Evolutionary conservation across 2,797 vertebrate species (phyloP).

Genomic region (Coregonus ussuriensis): DNA sequence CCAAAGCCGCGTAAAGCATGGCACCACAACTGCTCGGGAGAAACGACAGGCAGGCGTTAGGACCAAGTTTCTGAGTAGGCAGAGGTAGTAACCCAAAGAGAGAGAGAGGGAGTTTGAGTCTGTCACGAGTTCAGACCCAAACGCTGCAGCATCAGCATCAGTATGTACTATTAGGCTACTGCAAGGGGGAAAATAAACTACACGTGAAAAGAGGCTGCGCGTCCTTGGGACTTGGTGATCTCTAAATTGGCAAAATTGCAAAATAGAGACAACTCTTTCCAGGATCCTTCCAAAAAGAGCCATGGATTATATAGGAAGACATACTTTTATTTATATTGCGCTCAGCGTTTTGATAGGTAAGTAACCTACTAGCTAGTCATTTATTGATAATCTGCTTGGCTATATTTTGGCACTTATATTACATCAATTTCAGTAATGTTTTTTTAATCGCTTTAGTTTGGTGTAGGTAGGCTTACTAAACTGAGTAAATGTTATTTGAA

Average conservation of each 20-base stretch:
- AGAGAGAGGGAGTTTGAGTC: slow-evolving; percentile 21
- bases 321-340: slow-evolving; percentile 48
- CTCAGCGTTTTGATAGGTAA: slow-evolving; percentile 72
- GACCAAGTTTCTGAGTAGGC: slow-evolving; percentile 33
- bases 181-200: slow-evolving; percentile 50
- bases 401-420: slow-evolving; percentile 1
- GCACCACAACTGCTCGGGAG: too few relatives aligned
- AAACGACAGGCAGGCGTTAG: slow-evolving; percentile 33
- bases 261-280: slow-evolving; percentile 35
- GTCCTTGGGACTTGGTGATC: neutral
- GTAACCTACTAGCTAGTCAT: slow-evolving; percentile 25
- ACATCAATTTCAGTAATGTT: neutral
- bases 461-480: neutral
- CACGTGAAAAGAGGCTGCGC: slow-evolving; percentile 38
- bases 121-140: slow-evolving; percentile 49
- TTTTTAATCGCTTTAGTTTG: neutral
- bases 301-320: slow-evolving; percentile 70
- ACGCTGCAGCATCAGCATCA: slow-evolving; percentile 75
- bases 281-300: slow-evolving; percentile 52
- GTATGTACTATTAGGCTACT: slow-evolving; percentile 28
- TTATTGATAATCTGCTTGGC: neutral
- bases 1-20: too few relatives aligned
- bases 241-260: slow-evolving; percentile 24
- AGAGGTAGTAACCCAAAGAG: neutral
- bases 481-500: neutral